Percentiles rank a stretch among this genome's conserved stretches.
These are phyloP conservation scores for Microplitis manilae DNA, from an alignment of 2,888 invertebrate species.

Conservation along the genomic window DNA sequence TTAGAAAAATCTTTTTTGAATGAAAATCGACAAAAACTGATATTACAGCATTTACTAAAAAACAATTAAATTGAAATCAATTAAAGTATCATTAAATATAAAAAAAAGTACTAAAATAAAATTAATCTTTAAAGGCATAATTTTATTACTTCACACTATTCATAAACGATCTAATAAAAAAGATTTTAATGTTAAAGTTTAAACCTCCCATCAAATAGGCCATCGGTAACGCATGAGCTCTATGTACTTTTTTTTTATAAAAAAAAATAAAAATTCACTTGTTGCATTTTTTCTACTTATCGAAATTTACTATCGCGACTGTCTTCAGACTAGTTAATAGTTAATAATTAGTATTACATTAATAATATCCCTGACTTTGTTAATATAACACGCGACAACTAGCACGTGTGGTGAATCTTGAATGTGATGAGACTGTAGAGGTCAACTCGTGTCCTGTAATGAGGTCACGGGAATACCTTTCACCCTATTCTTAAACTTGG, in stretches of 20 bases:
- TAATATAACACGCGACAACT: neutral
- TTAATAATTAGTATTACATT: neutral
- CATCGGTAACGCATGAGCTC: neutral
- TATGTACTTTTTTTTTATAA: neutral
- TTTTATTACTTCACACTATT: neutral
- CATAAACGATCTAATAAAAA: neutral
- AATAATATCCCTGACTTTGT: too few relatives aligned
- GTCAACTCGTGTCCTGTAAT: neutral
- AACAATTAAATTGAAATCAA: too few relatives aligned
- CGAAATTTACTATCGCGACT: neutral
- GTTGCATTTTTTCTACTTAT: neutral
- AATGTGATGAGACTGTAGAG: neutral
- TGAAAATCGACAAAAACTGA: too few relatives aligned
- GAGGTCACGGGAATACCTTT: constrained; percentile 11
- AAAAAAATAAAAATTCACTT: neutral
- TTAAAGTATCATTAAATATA: too few relatives aligned
- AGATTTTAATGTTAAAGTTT: neutral
- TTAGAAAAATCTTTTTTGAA: too few relatives aligned
- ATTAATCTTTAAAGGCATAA: neutral
- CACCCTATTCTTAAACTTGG: neutral
- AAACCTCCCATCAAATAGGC: neutral
- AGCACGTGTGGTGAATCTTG: constrained; percentile 4
- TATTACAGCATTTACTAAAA: too few relatives aligned
- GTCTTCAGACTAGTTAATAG: neutral
- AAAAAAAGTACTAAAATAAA: too few relatives aligned